A percentile compares a stretch with the other conserved stretches of the same genome.
phyloP scores from a whole-genome alignment of 2,888 invertebrate genomes.

The Synergus gifuensis region DNA sequence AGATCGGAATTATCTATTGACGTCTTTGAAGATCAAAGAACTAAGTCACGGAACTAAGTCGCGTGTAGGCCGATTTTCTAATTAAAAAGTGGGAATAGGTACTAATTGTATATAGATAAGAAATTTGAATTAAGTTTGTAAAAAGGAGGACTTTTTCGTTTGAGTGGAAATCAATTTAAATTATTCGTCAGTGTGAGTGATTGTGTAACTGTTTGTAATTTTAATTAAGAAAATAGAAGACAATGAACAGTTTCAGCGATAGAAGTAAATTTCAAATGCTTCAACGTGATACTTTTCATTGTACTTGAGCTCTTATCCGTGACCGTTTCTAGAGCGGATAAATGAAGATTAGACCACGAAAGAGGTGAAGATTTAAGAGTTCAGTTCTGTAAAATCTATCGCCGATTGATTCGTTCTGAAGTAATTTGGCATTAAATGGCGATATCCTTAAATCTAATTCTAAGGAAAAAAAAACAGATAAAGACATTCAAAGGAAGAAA shows the following conservation, averaged over 20 bases:
- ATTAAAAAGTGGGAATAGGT: conserved; percentile 3
- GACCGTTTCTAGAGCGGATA: background rate
- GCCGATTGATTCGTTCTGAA: background rate
- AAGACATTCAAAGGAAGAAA: background rate
- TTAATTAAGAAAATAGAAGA: background rate
- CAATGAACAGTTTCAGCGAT: background rate
- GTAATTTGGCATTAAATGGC: background rate
- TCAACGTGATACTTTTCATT: background rate
- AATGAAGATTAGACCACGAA: background rate
- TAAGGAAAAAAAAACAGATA: background rate
- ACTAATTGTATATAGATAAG: conserved; percentile 1
- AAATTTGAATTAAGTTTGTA: conserved; percentile 3
- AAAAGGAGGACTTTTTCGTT: background rate
- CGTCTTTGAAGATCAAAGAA: conserved; percentile 23
- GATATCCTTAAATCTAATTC: background rate
- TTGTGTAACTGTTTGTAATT: conserved; percentile 1
- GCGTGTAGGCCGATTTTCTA: background rate
- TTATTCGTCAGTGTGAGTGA: conserved; percentile 13
- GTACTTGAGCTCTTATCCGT: background rate
- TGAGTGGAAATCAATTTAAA: conserved; percentile 33
- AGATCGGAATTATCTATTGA: conserved; percentile 14
- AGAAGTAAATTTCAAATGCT: background rate
- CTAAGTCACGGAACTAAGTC: conserved; percentile 13
- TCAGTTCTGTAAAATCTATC: background rate
- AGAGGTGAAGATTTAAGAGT: background rate